Evolutionary conservation across 2,888 invertebrate species (phyloP), one percentile per base, ranked within the genome.

Genomic region (Timema podura): DNA sequence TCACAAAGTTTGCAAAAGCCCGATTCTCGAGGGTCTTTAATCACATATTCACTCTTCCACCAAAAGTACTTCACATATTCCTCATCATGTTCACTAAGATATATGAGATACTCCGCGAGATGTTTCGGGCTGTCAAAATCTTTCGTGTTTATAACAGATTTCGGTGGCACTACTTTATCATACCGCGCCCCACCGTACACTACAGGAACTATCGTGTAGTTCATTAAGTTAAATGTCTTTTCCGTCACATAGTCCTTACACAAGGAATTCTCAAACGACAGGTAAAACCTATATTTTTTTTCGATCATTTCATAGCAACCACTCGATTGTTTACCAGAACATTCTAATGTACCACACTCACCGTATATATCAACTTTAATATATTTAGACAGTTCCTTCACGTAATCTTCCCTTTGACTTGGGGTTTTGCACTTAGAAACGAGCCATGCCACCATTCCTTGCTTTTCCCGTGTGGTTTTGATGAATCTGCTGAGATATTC

Each of bases 401-500:
- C 84, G 75, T 82, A 84, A 5, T 15, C 79, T 10, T 81, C 75
- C 15, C 85, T 78, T 11, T 81, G 79, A 75, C 85, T 85, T 65
- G 80, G 77, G 5, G 85, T 83, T 9, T 80, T 82, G 75, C 85
- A 85, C 75, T 85, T 85, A 10, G 85, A 85, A 44, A 85, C 85
- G 76, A 85, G 85, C 85, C 85, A 85, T 5, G 85, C 85, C 15
- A 64, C 61, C 13, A 65, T 11, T 15, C 16, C n/a, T 5, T 5
- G 16, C 65, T 47, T 46, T n/a, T 47, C 45, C 10, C 9, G 15
- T 15, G 13, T 9, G 9, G 47, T 11, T 30, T 11, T 8, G 11
- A 64, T 45, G 30, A 30, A 30, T 30, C 30, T 30, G 30, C 30
- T 30, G 30, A 30, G 30, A 30, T 1, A 30, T 30, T 30, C 30